These are phyloP conservation scores for Pseudotriccus pelzelni DNA, from an alignment of 2,797 vertebrate species.

Conservation along the genomic window DNA sequence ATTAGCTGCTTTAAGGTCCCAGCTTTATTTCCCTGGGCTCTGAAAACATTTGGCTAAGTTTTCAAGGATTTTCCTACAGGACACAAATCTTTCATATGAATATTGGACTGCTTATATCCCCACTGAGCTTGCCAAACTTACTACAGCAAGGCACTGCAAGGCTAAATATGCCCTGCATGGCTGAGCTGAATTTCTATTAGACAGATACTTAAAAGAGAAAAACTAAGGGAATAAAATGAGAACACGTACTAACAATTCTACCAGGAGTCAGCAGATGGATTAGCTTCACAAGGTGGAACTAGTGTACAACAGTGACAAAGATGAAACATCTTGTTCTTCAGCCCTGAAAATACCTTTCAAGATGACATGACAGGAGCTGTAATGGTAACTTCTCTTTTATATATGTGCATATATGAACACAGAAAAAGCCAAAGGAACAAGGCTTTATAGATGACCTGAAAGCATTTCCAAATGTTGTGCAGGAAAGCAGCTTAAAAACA, in stretches of 20 bases:
- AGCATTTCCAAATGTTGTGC: not conserved
- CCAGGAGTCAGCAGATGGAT: not conserved
- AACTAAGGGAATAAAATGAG: not conserved
- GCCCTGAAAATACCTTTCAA: slow-evolving; percentile 21
- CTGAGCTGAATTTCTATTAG: not conserved
- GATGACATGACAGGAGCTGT: not conserved
- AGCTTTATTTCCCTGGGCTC: not conserved
- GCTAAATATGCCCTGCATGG: not conserved
- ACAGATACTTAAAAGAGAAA: not conserved
- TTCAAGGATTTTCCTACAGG: not conserved
- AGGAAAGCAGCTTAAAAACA: not conserved
- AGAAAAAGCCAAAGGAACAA: not conserved
- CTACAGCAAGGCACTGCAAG: not conserved
- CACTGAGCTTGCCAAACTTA: not conserved
- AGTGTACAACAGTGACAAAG: not conserved
- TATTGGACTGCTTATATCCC: not conserved
- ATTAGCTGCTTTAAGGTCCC: not conserved
- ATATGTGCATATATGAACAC: not conserved
- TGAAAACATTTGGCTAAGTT: not conserved
- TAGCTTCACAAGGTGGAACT: not conserved
- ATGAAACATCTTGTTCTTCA: not conserved
- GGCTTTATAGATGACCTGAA: not conserved
- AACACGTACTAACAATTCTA: not conserved
- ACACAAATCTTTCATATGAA: not conserved
- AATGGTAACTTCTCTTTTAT: not conserved